phyloP scores from a whole-genome alignment of 1,140 invertebrate genomes.

The Aphaenogaster ashmeadi region DNA sequence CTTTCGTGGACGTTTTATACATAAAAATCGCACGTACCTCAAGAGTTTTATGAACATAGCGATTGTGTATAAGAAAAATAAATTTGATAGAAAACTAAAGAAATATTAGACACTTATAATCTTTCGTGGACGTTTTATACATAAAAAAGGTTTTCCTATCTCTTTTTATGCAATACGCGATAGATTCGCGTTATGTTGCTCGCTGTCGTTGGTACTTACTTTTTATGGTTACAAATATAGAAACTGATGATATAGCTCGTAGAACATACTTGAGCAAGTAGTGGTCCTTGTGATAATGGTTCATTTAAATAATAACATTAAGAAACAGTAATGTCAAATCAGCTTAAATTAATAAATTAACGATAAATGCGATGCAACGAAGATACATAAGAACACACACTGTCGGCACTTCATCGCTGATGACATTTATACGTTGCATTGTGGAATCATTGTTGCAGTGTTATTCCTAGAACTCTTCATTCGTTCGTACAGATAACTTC shows the following conservation, averaged over 20 bases:
- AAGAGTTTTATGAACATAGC: slow-evolving; percentile 18
- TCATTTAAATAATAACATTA: slow-evolving; percentile 54
- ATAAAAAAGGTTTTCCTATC: not conserved
- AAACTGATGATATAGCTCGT: slow-evolving; percentile 57
- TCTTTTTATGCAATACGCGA: slow-evolving; percentile 15
- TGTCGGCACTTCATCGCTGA: slow-evolving; percentile 3
- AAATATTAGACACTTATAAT: slow-evolving; percentile 17
- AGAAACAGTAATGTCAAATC: slow-evolving; percentile 35
- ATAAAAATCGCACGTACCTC: not conserved
- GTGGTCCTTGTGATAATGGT: slow-evolving; percentile 38
- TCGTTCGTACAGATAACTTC: slow-evolving; percentile 19
- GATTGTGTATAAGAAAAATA: slow-evolving; percentile 25
- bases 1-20: slow-evolving; percentile 30
- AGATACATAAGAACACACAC: slow-evolving; percentile 34
- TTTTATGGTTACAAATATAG: slow-evolving; percentile 39
- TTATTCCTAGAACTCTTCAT: slow-evolving; percentile 45
- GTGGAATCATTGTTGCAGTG: slow-evolving; percentile 53
- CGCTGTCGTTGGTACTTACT: not conserved
- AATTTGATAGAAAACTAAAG: slow-evolving; percentile 43
- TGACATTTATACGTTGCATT: slow-evolving; percentile 33
- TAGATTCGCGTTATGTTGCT: not conserved
- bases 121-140: slow-evolving; percentile 29
- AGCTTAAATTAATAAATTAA: slow-evolving; percentile 44
- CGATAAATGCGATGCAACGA: slow-evolving; percentile 48
- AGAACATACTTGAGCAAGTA: slow-evolving; percentile 57